These are phyloP conservation scores for Petrosia ficiformis DNA, from an alignment of 37 sponge, comb jelly and placozoan genomes.

Conservation along the genomic window DNA sequence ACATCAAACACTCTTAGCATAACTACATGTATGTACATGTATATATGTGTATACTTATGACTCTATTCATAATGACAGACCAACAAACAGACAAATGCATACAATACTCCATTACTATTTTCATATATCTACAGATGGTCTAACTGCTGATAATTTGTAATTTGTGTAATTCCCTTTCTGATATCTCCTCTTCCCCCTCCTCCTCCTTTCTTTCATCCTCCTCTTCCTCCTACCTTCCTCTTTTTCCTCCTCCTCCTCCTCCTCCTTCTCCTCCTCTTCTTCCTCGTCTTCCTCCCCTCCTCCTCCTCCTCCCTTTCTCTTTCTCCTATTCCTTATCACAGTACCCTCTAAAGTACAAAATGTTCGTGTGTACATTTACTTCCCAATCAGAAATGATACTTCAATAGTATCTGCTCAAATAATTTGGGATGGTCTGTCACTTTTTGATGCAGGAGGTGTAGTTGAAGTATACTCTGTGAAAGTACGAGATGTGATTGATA, in stretches of 20 bases:
- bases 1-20: no score
- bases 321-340: background rate
- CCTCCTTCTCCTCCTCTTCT: no score
- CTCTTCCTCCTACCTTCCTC: no score
- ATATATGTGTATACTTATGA: background rate
- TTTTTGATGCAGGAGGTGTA: background rate
- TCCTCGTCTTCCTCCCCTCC: no score
- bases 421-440: conserved; percentile 28
- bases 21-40: no score
- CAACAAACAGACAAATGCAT: no score
- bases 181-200: background rate
- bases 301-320: background rate
- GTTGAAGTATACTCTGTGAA: background rate
- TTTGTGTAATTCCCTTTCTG: no score
- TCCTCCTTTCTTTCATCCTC: no score
- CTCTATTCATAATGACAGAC: no score
- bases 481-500: background rate
- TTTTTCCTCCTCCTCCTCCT: no score
- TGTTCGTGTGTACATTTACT: conserved; percentile 34
- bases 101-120: background rate
- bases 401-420: conserved; percentile 25
- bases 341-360: conserved; percentile 26
- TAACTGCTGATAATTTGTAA: background rate
- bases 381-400: background rate
- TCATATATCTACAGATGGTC: background rate